Evolutionary conservation across 2,888 invertebrate genomes (phyloP).

Genomic region (Meandrusa payeni): DNA sequence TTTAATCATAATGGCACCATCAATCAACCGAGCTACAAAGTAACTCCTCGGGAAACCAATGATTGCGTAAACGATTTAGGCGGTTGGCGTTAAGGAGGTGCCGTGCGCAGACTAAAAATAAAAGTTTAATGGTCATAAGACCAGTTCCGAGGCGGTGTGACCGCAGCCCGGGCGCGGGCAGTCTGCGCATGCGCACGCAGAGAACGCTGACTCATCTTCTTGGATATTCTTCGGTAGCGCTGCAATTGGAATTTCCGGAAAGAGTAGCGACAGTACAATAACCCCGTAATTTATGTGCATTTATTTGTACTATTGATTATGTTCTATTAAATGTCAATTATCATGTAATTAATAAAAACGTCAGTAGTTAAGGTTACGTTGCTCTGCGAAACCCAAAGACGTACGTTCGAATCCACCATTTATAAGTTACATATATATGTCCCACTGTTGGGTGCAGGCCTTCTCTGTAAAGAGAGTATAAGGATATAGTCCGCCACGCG

Average conservation of each 20-base stretch:
- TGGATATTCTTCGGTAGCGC: conserved; percentile 18
- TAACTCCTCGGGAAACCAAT: neutral
- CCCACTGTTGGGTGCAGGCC: too few relatives aligned
- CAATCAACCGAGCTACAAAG: neutral
- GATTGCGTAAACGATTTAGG: conserved; percentile 24
- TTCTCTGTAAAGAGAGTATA: too few relatives aligned
- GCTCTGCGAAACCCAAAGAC: too few relatives aligned
- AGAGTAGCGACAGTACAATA: conserved; percentile 12
- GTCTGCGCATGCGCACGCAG: conserved; percentile 24
- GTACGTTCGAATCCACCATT: too few relatives aligned
- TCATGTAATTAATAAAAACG: too few relatives aligned
- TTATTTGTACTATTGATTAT: too few relatives aligned
- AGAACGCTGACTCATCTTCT: conserved; percentile 24
- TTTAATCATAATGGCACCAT: too few relatives aligned
- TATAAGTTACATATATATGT: too few relatives aligned
- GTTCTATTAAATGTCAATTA: too few relatives aligned
- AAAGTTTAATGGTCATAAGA: conserved; percentile 47
- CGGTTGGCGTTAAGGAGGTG: conserved; percentile 27
- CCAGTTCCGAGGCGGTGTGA: conserved; percentile 43
- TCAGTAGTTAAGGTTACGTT: too few relatives aligned
- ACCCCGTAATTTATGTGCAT: conserved; percentile 14
- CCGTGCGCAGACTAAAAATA: conserved; percentile 46
- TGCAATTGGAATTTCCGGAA: conserved; percentile 24
- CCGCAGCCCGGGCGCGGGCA: conserved; percentile 33
- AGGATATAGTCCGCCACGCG: too few relatives aligned